Evolutionary conservation across 1,140 invertebrate genomes (phyloP).

Genomic region (Leptoteleia sp.): DNA sequence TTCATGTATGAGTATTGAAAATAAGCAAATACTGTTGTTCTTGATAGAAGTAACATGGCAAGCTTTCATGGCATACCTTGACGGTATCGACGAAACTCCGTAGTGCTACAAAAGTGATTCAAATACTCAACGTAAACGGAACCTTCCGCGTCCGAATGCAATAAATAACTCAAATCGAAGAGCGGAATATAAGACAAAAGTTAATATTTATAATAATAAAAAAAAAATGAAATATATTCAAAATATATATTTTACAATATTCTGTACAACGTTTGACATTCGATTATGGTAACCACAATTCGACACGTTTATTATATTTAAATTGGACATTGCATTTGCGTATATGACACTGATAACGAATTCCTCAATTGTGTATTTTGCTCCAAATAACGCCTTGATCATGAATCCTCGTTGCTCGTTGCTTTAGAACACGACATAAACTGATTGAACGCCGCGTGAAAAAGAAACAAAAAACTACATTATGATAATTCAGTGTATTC

Average conservation of each 20-base stretch:
- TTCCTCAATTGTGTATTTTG: conserved; percentile 8
- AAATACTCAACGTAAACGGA: conserved; percentile 39
- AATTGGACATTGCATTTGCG: conserved; percentile 34
- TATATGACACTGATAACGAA: conserved; percentile 47
- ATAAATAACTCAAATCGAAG: conserved; percentile 75
- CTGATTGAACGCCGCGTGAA: neutral
- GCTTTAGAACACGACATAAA: conserved; percentile 2
- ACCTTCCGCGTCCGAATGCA: conserved; percentile 48
- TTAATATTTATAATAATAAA: too few species aligned
- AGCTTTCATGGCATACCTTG: conserved; percentile 76
- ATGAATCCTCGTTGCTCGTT: conserved; percentile 20
- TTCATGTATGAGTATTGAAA: conserved; percentile 74
- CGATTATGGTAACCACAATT: conserved; percentile 32
- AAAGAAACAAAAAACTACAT: too few species aligned
- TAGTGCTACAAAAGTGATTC: conserved; percentile 52
- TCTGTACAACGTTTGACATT: conserved; percentile 75
- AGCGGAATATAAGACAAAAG: conserved; percentile 45
- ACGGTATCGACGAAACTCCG: conserved; percentile 67
- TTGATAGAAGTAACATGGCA: conserved; percentile 75
- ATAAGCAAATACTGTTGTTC: conserved; percentile 66
- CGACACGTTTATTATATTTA: conserved; percentile 52
- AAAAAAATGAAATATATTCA: conserved; percentile 56
- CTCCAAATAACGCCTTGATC: conserved; percentile 20
- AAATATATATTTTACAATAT: conserved; percentile 79
- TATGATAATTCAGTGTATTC: conserved; percentile 9